Base-by-base conservation (phyloP, 2,113 vertebrate species). In the Alligator mississippiensis region DNA sequence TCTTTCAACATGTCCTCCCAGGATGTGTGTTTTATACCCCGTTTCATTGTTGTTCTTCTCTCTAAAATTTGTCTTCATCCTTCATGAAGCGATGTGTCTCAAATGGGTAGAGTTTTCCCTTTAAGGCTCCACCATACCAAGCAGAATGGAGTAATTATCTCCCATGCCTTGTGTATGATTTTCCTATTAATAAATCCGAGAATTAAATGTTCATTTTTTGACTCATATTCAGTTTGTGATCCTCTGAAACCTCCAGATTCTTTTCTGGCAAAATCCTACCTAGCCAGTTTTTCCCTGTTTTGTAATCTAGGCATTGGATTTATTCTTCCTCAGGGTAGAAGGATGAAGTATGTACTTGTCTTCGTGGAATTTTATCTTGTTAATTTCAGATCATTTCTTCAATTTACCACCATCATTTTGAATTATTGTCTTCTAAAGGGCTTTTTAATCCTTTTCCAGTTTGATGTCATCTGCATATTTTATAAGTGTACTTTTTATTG, bases 71-170 rank as follows among this genome's bases (percentile, higher is more conserved):
- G 79, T 84, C 63, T 30, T 55, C 61, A 68, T 47, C 47, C 47
- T 47, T 47, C 47, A 47, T 9, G 47, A 47, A 47, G 47, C 8
- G 7, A 47, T 47, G 47, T 47, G 7, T 47, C 47, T 47, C 47
- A 47, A 9, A 9, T 47, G 47, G 47, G 47, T 47, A 47, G 10
- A 28, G 57, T 18, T 22, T 77, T 90, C 58, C 38, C 11, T 8
- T 91, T 79, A 88, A 81, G 82, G 81, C 58, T 81, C 63, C 38
- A 82, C 61, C 88, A 15, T 80, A 89, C 80, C 74, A 70, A 93
- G 76, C 22, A 89, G 60, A 93, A 75, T 9, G 58, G 63, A 24
- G 55, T 60, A 68, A 72, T 25, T 0, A 6, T 58, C 19, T 82
- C 83, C 85, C 15, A 24, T 13, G 18, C 78, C 25, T 93, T 89